Conservation (phyloP, 2,113 vertebrate genomes). For the Struthio camelus region DNA sequence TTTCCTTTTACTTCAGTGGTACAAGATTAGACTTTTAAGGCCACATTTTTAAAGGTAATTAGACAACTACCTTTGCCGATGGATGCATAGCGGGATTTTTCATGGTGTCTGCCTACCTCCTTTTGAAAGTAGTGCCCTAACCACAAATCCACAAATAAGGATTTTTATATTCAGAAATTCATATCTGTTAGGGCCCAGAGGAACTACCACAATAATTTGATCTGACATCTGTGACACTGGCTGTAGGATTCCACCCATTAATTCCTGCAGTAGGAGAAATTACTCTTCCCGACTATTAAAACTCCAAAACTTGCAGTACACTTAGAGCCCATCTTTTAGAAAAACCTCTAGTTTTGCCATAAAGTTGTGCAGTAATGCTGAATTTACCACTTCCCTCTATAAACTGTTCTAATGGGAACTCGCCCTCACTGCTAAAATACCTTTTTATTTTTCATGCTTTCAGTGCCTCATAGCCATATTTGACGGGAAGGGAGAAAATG, state of each 20-base stretch:
- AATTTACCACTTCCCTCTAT: slow-evolving; percentile 14
- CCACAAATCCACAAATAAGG: not conserved
- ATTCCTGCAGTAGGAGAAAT: not conserved
- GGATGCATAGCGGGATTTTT: not conserved
- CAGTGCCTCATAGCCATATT: not conserved
- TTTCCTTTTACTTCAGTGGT: not conserved
- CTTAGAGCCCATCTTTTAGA: not conserved
- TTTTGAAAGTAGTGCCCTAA: not conserved
- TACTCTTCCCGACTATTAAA: not conserved
- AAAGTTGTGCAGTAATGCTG: not conserved
- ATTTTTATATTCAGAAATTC: not conserved
- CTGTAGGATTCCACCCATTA: not conserved
- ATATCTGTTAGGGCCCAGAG: not conserved
- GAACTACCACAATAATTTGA: not conserved
- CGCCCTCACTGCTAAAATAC: not conserved
- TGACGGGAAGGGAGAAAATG: not conserved
- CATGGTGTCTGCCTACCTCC: not conserved
- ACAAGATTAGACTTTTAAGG: not conserved
- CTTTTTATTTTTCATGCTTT: not conserved
- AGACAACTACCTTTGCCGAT: not conserved
- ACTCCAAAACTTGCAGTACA: not conserved
- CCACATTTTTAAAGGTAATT: not conserved
- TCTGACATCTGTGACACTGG: not conserved
- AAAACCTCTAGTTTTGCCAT: not conserved
- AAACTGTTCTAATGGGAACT: not conserved